Evolutionary conservation across 2,113 vertebrate genomes (phyloP).

Genomic region (Bos javanicus): DNA sequence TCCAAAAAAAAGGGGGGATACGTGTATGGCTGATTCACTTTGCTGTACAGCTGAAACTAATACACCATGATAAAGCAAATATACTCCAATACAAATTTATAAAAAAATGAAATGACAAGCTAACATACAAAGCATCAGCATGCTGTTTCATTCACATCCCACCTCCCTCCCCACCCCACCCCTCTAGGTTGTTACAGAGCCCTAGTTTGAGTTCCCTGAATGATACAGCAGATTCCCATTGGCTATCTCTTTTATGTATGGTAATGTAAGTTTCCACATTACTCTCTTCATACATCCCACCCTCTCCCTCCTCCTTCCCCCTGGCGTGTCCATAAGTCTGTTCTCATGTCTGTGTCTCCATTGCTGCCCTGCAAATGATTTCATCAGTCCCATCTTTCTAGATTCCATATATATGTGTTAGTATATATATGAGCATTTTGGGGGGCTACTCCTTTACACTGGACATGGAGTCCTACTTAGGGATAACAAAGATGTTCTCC

Average conservation of each 20-base stretch:
- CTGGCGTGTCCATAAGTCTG: accelerated
- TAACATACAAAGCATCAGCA: not conserved
- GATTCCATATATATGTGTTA: not conserved
- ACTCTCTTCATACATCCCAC: not conserved
- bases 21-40: not conserved
- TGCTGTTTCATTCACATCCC: not conserved
- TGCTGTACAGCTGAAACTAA: not conserved
- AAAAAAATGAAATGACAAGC: not conserved
- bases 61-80: not conserved
- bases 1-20: accelerated
- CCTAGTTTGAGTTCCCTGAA: not conserved
- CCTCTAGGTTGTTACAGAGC: not conserved
- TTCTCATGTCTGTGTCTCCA: not conserved
- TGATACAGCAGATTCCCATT: not conserved
- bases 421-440: not conserved
- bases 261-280: not conserved
- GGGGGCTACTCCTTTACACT: not conserved
- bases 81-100: not conserved
- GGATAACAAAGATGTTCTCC: not conserved
- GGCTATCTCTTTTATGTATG: not conserved
- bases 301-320: not conserved
- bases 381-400: not conserved
- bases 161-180: not conserved
- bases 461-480: not conserved
- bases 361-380: not conserved